These are phyloP conservation scores for Gortyna flavago DNA, from an alignment of 2,888 invertebrate species.

Conservation along the genomic window DNA sequence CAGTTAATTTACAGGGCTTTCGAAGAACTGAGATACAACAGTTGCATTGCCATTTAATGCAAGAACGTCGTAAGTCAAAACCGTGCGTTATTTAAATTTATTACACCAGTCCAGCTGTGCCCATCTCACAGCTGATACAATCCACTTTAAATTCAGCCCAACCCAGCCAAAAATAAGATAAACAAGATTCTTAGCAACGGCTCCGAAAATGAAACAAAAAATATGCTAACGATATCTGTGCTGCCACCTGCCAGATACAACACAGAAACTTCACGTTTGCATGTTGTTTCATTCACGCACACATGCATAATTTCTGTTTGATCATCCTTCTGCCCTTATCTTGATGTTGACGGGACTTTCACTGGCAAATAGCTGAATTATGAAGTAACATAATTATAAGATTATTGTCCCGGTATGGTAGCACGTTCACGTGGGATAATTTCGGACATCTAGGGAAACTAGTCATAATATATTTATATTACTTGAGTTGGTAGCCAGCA, in stretches of 20 bases:
- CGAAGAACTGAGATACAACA: neutral
- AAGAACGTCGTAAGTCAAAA: neutral
- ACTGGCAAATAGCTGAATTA: too few relatives aligned
- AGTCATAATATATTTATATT: neutral
- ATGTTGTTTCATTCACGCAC: neutral
- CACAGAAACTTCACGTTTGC: neutral
- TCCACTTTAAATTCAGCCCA: slow-evolving; percentile 29
- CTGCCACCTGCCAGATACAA: slow-evolving; percentile 39
- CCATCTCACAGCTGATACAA: slow-evolving; percentile 37
- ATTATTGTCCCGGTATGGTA: too few relatives aligned
- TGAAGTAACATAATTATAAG: too few relatives aligned
- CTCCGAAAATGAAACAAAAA: slow-evolving; percentile 45
- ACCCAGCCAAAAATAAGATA: slow-evolving; percentile 42
- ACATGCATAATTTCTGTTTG: neutral
- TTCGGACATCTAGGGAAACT: too few relatives aligned
- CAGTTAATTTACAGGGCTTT: neutral
- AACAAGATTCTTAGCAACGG: slow-evolving; percentile 33
- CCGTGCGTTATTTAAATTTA: slow-evolving; percentile 31
- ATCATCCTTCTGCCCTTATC: neutral
- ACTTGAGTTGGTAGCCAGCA: neutral
- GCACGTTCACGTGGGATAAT: too few relatives aligned
- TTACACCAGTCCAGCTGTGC: neutral
- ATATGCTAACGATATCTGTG: slow-evolving; percentile 49
- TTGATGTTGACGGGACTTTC: too few relatives aligned
- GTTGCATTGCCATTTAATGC: neutral